phyloP scores from a whole-genome alignment of 2,888 invertebrate genomes.

The Leucophora obtusa region DNA sequence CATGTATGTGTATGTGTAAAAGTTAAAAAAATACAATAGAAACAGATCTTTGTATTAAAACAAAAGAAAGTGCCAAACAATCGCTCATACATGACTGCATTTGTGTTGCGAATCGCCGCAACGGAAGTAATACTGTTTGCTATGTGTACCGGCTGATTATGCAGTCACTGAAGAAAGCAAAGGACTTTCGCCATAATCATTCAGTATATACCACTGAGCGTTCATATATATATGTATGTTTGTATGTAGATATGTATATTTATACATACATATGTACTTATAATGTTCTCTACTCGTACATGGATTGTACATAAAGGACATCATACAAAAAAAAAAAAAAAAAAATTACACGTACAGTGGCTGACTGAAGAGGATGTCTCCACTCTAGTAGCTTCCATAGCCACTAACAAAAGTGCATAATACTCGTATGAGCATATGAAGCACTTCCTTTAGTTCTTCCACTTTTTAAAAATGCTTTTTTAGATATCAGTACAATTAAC shows the following conservation, averaged over 20 bases:
- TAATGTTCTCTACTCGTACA: neutral
- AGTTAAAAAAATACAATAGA: slow-evolving; percentile 59
- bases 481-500: too few relatives aligned
- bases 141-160: slow-evolving; percentile 75
- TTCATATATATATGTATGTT: neutral
- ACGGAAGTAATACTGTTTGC: slow-evolving; percentile 75
- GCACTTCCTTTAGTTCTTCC: too few relatives aligned
- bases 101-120: slow-evolving; percentile 70
- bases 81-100: slow-evolving; percentile 63
- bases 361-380: slow-evolving; percentile 41
- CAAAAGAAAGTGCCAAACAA: slow-evolving; percentile 74
- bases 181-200: slow-evolving; percentile 52
- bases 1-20: neutral
- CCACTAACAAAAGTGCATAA: slow-evolving; percentile 1
- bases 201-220: slow-evolving; percentile 23
- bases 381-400: slow-evolving; percentile 40
- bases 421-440: neutral
- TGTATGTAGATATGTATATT: slow-evolving; percentile 1
- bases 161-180: slow-evolving; percentile 70
- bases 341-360: neutral
- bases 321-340: neutral
- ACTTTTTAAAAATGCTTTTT: too few relatives aligned
- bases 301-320: slow-evolving; percentile 13
- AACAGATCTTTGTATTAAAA: slow-evolving; percentile 67
- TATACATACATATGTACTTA: neutral